These are phyloP conservation scores for Ferrisia virgata DNA, from an alignment of 2,888 invertebrate species.

Conservation along the genomic window DNA sequence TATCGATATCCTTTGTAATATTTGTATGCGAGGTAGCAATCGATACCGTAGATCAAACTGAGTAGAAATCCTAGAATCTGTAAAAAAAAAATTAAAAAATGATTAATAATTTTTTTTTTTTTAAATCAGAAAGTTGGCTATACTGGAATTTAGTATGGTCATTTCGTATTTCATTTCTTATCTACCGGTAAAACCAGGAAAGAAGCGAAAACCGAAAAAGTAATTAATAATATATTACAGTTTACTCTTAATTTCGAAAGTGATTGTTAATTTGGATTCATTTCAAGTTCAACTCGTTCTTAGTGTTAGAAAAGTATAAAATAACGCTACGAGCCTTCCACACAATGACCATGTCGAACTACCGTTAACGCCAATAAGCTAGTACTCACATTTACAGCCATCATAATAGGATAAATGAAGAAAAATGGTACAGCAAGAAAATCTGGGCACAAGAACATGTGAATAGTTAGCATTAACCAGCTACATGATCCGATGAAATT, in stretches of 20 bases:
- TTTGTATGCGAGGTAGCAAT: constrained; percentile 72
- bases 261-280: no score
- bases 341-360: no score
- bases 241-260: no score
- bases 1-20: constrained; percentile 49
- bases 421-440: constrained; percentile 71
- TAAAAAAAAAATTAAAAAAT: constrained; percentile 53
- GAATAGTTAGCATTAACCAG: constrained; percentile 75
- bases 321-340: no score
- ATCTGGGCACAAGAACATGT: constrained; percentile 71
- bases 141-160: no score
- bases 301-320: no score
- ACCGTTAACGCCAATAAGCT: no score
- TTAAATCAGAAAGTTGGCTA: no score
- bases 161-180: no score
- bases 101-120: no score
- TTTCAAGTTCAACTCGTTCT: no score
- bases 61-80: constrained; percentile 77
- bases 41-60: constrained; percentile 72
- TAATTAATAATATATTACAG: no score
- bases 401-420: constrained; percentile 51
- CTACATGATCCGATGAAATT: constrained; percentile 76
- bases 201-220: constrained; percentile 3
- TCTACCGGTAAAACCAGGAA: background rate
- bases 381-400: constrained; percentile 68